phyloP scores from a whole-genome alignment of 2,888 invertebrate genomes.

The Biston stratarius region DNA sequence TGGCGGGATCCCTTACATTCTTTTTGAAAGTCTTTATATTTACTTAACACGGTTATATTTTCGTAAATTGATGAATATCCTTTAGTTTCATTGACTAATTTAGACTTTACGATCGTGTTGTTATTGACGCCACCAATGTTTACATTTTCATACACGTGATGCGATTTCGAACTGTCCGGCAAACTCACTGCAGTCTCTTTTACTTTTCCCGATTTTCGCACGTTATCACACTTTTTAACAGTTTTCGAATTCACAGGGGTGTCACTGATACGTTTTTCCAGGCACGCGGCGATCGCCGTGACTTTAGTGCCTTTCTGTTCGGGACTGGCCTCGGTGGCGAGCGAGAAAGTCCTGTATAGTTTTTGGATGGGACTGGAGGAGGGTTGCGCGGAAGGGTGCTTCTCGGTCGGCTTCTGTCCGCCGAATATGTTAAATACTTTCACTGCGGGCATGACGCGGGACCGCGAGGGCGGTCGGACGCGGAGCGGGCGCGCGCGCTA shows the following conservation, averaged over 20 bases:
- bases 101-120: conserved; percentile 56
- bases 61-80: conserved; percentile 81
- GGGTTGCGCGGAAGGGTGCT: conserved; percentile 70
- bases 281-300: conserved; percentile 80
- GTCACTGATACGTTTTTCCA: conserved; percentile 80
- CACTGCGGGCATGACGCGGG: conserved; percentile 85
- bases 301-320: conserved; percentile 80
- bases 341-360: conserved; percentile 84
- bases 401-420: conserved; percentile 83
- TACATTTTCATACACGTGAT: conserved; percentile 82
- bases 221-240: conserved; percentile 56
- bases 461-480: conserved; percentile 76
- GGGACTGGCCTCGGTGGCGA: conserved; percentile 69
- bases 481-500: conserved; percentile 79
- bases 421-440: conserved; percentile 86
- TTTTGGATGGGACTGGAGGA: conserved; percentile 77
- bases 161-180: conserved; percentile 59
- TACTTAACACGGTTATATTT: conserved; percentile 79
- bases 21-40: conserved; percentile 49
- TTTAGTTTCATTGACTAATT: conserved; percentile 74
- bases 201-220: conserved; percentile 72
- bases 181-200: conserved; percentile 66
- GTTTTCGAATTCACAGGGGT: conserved; percentile 57
- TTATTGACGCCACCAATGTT: conserved; percentile 64
- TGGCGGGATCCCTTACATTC: conserved; percentile 56